phyloP scores from a whole-genome alignment of 2,888 invertebrate genomes.

The Stictocephala bisonia region DNA sequence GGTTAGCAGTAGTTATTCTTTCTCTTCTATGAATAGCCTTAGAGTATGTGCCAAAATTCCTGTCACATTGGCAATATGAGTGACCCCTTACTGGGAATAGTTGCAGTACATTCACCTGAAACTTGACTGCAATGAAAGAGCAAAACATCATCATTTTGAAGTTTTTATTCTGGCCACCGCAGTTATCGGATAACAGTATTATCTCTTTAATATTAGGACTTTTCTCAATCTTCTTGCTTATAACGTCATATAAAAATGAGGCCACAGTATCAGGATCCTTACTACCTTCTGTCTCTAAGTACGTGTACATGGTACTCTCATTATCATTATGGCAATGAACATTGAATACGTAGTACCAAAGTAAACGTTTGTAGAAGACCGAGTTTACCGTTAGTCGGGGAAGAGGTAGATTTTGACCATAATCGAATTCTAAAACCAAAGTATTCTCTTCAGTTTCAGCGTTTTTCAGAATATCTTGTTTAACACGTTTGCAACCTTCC shows the following conservation, averaged over 20 bases:
- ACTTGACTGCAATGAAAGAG: conserved; percentile 2
- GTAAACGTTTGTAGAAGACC: conserved; percentile 52
- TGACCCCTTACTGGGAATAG: conserved; percentile 17
- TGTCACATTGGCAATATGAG: conserved; percentile 16
- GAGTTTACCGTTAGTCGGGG: conserved; percentile 48
- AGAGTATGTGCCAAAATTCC: conserved; percentile 15
- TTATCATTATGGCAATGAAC: conserved; percentile 52
- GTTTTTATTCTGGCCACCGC: conserved; percentile 3
- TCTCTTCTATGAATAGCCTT: not conserved
- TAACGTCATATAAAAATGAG: not conserved
- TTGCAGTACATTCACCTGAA: not conserved
- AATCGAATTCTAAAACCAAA: conserved; percentile 54
- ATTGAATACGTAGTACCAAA: conserved; percentile 54
- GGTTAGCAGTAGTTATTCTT: not conserved
- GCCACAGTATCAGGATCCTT: conserved; percentile 20
- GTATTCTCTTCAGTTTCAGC: conserved; percentile 40
- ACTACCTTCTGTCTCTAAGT: conserved; percentile 24
- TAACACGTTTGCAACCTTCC: conserved; percentile 42
- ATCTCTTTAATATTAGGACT: conserved; percentile 14
- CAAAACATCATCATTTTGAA: conserved; percentile 21
- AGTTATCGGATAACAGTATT: conserved; percentile 2
- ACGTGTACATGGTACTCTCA: conserved; percentile 45
- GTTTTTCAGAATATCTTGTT: conserved; percentile 30
- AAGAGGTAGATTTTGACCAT: conserved; percentile 55
- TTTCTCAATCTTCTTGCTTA: not conserved